Evolutionary conservation across 1,140 invertebrate genomes (phyloP).

Genomic region (Lerema accius): DNA sequence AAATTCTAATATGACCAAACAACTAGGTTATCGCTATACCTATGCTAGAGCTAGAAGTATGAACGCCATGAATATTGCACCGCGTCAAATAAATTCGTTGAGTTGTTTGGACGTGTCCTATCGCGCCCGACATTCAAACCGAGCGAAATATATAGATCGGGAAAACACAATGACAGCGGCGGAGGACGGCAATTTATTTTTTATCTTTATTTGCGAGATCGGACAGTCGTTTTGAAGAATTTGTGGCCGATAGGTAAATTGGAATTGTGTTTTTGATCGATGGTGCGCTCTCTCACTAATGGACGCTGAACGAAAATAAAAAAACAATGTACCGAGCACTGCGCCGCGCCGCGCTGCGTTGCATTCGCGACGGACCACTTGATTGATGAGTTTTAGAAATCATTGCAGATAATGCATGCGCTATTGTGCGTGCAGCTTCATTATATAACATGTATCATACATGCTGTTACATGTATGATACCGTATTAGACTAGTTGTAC

Average conservation of each 20-base stretch:
- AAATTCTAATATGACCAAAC: no score
- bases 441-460: no score
- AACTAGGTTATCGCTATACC: no score
- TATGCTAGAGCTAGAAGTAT: neutral
- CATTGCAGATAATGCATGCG: constrained; percentile 25
- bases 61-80: constrained; percentile 1
- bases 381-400: constrained; percentile 47
- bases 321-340: constrained; percentile 39
- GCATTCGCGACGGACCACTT: constrained; percentile 43
- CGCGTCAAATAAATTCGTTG: constrained; percentile 16
- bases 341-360: constrained; percentile 46
- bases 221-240: constrained; percentile 69
- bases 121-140: constrained; percentile 12
- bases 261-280: constrained; percentile 75
- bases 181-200: constrained; percentile 52
- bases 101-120: constrained; percentile 5
- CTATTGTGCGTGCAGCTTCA: neutral
- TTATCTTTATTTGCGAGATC: constrained; percentile 57
- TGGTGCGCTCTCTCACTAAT: constrained; percentile 60
- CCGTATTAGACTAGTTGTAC: no score
- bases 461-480: no score
- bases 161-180: constrained; percentile 27
- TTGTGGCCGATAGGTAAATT: constrained; percentile 75
- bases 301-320: constrained; percentile 54
- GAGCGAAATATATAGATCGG: constrained; percentile 25